Conservation (phyloP, 2,888 invertebrate species). For the Nesidiocoris tenuis region DNA sequence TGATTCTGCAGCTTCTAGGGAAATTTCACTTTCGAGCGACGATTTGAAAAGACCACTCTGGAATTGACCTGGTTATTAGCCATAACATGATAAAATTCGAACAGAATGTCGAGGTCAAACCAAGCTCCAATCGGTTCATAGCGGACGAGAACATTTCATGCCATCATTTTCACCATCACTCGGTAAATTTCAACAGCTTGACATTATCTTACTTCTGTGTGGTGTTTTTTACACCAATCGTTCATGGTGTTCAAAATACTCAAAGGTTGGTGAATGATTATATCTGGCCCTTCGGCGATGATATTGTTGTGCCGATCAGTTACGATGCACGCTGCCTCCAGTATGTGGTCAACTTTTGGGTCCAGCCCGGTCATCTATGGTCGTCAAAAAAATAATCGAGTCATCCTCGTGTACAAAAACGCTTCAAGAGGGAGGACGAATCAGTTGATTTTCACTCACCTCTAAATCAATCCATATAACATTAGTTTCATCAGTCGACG, state of each 20-base stretch:
- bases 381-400: not conserved
- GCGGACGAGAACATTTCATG: slow-evolving; percentile 1
- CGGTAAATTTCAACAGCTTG: no score
- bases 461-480: slow-evolving; percentile 22
- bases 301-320: slow-evolving; percentile 78
- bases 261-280: slow-evolving; percentile 77
- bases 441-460: not conserved
- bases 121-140: no score
- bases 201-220: slow-evolving; percentile 66
- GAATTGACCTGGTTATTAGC: no score
- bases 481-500: no score
- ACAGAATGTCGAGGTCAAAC: no score
- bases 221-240: slow-evolving; percentile 80
- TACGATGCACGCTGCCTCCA: slow-evolving; percentile 87
- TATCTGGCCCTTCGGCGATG: slow-evolving; percentile 70
- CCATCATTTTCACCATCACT: slow-evolving; percentile 1
- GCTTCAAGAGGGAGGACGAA: not conserved
- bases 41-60: slow-evolving; percentile 79
- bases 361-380: slow-evolving; percentile 77
- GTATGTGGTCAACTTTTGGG: slow-evolving; percentile 70
- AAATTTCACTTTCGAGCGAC: slow-evolving; percentile 67
- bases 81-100: no score
- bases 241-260: slow-evolving; percentile 72
- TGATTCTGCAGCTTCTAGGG: slow-evolving; percentile 68
- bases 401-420: not conserved